Conservation (phyloP, 2,113 vertebrate species). For the Stomatorhinus ivindoensis region DNA sequence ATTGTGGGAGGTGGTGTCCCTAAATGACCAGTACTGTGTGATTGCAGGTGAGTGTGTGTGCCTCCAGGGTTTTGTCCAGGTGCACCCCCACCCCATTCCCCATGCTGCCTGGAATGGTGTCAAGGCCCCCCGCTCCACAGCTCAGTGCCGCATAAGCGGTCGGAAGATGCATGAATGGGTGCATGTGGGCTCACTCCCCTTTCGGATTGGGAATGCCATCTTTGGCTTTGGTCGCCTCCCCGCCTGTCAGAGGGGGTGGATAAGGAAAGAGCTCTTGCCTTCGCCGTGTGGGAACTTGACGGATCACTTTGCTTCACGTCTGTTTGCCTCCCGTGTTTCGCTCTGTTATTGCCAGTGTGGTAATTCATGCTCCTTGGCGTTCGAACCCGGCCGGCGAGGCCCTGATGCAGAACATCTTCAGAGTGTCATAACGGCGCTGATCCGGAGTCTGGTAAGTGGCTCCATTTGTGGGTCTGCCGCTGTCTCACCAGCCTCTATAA, state of each 20-base stretch:
- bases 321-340: slow-evolving; percentile 29
- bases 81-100: neutral
- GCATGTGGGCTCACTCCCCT: neutral
- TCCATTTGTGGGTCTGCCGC: neutral
- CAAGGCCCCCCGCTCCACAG: neutral
- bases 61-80: neutral
- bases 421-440: slow-evolving; percentile 20
- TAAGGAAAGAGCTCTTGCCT: neutral
- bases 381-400: slow-evolving; percentile 8
- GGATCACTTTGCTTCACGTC: neutral
- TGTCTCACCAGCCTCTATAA: neutral
- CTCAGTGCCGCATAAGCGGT: neutral
- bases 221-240: neutral
- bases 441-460: slow-evolving; percentile 1
- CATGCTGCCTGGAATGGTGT: neutral
- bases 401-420: slow-evolving; percentile 11
- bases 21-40: neutral
- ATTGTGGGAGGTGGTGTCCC: neutral
- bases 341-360: slow-evolving; percentile 25
- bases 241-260: neutral
- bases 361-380: slow-evolving; percentile 33
- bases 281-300: neutral
- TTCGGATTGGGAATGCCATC: neutral
- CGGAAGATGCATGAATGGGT: neutral
- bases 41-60: neutral